Conservation (phyloP, 1,140 invertebrate genomes). For the Zaprionus capensis region DNA sequence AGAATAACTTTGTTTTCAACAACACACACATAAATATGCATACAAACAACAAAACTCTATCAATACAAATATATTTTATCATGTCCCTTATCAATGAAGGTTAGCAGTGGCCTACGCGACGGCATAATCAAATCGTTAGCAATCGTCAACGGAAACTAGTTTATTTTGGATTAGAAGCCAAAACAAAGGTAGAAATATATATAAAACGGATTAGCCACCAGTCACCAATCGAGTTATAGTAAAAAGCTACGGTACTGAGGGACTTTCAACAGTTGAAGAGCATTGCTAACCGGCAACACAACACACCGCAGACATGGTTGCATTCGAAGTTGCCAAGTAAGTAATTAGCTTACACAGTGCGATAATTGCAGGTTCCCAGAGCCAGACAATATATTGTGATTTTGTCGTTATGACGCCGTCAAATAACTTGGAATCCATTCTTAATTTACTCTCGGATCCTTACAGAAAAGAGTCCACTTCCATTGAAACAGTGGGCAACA, state of each 20-base stretch:
- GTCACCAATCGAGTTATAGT: constrained; percentile 13
- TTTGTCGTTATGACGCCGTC: constrained; percentile 9
- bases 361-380: constrained; percentile 16
- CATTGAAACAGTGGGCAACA: constrained; percentile 37
- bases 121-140: constrained; percentile 13
- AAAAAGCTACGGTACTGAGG: constrained; percentile 22
- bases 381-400: not conserved
- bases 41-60: constrained; percentile 9
- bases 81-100: constrained; percentile 34
- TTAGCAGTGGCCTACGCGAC: constrained; percentile 29
- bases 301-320: constrained; percentile 49
- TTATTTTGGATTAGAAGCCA: constrained; percentile 25
- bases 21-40: not conserved
- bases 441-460: constrained; percentile 35
- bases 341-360: constrained; percentile 22
- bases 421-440: constrained; percentile 17
- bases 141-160: constrained; percentile 5
- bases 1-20: not conserved
- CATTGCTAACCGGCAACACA: constrained; percentile 42
- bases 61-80: constrained; percentile 28
- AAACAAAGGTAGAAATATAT: constrained; percentile 13
- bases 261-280: constrained; percentile 38
- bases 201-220: constrained; percentile 38
- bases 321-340: constrained; percentile 50
- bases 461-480: constrained; percentile 43